Evolutionary conservation across 2,888 invertebrate species (phyloP).

Genomic region (Caenorhabditis sp.): DNA sequence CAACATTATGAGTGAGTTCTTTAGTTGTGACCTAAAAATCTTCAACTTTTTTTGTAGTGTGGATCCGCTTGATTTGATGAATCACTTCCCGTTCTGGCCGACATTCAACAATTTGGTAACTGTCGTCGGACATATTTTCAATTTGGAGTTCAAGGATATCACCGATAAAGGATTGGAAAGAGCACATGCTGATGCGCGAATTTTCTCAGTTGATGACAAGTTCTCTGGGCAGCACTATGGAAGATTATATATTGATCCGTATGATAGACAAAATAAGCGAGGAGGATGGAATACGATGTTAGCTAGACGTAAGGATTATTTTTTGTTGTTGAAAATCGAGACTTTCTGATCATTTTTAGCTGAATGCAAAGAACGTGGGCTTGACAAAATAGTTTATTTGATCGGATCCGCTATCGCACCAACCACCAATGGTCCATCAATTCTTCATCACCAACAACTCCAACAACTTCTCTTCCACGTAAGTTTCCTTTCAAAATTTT

Average conservation of each 20-base stretch:
- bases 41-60: slow-evolving; percentile 48
- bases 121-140: slow-evolving; percentile 60
- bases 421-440: slow-evolving; percentile 42
- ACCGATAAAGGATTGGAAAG: slow-evolving; percentile 60
- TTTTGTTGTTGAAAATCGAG: slow-evolving; percentile 8
- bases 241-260: slow-evolving; percentile 68
- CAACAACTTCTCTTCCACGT: slow-evolving; percentile 63
- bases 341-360: slow-evolving; percentile 40
- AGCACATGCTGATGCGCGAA: slow-evolving; percentile 61
- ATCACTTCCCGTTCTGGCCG: slow-evolving; percentile 69
- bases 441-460: slow-evolving; percentile 66
- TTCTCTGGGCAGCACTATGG: slow-evolving; percentile 53
- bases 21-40: neutral
- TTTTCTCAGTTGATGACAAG: slow-evolving; percentile 63
- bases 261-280: slow-evolving; percentile 61
- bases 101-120: slow-evolving; percentile 65
- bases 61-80: slow-evolving; percentile 66
- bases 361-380: slow-evolving; percentile 54
- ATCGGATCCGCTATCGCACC: slow-evolving; percentile 65
- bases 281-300: slow-evolving; percentile 65
- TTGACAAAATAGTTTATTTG: slow-evolving; percentile 69
- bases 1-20: slow-evolving; percentile 61
- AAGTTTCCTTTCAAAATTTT: slow-evolving; percentile 11
- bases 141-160: slow-evolving; percentile 64
- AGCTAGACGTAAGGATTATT: slow-evolving; percentile 61